Conservation (phyloP, 2,113 vertebrate genomes). For the Petrocephalus zakoni region DNA sequence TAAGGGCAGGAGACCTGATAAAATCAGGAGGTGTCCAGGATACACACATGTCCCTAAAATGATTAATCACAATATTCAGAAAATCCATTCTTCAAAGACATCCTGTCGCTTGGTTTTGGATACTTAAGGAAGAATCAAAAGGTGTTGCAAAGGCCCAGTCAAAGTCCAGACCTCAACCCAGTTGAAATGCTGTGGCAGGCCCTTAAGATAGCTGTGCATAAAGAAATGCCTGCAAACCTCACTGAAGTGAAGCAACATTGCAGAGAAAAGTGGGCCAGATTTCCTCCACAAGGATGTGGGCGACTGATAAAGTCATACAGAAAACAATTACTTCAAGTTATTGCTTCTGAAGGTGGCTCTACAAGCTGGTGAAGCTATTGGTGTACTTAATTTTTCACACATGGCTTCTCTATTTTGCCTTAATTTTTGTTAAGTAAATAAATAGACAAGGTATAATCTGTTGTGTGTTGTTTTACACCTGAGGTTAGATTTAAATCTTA, state of each 20-base stretch:
- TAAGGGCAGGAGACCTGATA: too few species aligned
- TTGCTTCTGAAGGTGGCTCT: not conserved
- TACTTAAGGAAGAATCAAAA: too few species aligned
- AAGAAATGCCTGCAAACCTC: not conserved
- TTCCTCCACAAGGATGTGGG: not conserved
- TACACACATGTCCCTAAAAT: too few species aligned
- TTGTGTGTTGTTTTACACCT: not conserved
- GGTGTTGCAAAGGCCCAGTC: not conserved
- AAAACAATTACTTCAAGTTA: not conserved
- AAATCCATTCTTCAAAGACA: too few species aligned
- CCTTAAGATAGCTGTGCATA: too few species aligned
- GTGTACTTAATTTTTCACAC: not conserved
- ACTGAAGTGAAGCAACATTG: not conserved
- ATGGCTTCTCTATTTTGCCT: not conserved
- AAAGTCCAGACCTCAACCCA: not conserved
- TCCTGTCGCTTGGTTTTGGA: too few species aligned
- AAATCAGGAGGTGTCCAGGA: too few species aligned
- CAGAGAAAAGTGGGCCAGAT: not conserved
- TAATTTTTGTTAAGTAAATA: not conserved
- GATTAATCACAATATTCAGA: too few species aligned
- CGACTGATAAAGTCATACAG: not conserved
- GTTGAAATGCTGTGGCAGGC: not conserved
- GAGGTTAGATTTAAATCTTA: not conserved
- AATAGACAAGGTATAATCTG: not conserved
- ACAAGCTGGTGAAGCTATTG: not conserved